These are phyloP conservation scores for Gila orcuttii DNA, from an alignment of 2,113 vertebrate species.

Conservation along the genomic window DNA sequence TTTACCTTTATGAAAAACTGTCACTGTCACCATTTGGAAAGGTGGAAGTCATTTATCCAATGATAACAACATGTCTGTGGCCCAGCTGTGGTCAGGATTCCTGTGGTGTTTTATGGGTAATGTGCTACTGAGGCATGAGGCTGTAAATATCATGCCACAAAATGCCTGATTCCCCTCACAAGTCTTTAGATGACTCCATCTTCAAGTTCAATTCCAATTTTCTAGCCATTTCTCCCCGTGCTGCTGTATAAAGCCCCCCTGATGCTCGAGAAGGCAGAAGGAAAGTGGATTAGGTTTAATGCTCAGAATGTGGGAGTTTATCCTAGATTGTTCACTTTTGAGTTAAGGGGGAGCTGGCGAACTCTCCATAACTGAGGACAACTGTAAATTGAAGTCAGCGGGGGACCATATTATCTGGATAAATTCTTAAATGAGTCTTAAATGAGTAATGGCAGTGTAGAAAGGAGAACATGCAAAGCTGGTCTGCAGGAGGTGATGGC, in stretches of 20 bases:
- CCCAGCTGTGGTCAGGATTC: conserved; percentile 8
- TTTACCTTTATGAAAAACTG: neutral
- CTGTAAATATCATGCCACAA: conserved; percentile 20
- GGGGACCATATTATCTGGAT: conserved; percentile 49
- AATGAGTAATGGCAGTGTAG: conserved; percentile 41
- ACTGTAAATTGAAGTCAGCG: conserved; percentile 61
- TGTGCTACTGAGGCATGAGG: conserved; percentile 3
- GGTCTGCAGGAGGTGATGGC: conserved; percentile 20
- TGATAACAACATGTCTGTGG: conserved; percentile 2
- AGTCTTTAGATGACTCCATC: conserved; percentile 6
- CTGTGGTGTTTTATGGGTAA: neutral
- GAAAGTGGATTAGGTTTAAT: conserved; percentile 63
- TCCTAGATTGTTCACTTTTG: conserved; percentile 26
- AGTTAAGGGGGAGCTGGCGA: conserved; percentile 58
- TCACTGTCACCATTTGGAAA: conserved; percentile 7
- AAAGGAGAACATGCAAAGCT: conserved; percentile 38
- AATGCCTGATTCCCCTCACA: neutral
- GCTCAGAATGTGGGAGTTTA: conserved; percentile 33
- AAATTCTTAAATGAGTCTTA: conserved; percentile 40
- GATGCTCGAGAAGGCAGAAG: conserved; percentile 55
- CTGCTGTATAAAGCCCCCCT: conserved; percentile 64
- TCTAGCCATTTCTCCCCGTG: conserved; percentile 24
- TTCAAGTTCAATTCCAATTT: neutral
- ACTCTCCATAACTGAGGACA: conserved; percentile 63
- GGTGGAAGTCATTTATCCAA: conserved; percentile 3